Conservation (phyloP, 1,140 invertebrate species). For the Polyergus mexicanus region DNA sequence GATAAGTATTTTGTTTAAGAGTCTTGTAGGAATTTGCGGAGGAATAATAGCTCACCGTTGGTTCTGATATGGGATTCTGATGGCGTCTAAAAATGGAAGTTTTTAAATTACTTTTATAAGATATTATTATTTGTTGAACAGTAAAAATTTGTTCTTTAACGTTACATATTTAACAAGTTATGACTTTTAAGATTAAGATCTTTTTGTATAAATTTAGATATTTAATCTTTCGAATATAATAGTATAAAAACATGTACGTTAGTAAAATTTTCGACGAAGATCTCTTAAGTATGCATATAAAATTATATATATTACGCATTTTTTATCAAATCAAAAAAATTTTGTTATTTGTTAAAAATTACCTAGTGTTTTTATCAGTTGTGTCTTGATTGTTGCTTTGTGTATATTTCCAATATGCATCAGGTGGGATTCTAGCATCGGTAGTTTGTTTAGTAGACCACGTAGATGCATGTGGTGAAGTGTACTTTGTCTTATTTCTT, state of each 20-base stretch:
- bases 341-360: constrained; percentile 9
- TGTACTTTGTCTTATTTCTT: constrained; percentile 61
- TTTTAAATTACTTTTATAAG: constrained; percentile 14
- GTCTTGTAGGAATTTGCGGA: constrained; percentile 65
- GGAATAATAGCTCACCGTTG: constrained; percentile 61
- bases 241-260: background rate
- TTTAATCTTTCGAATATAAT: background rate
- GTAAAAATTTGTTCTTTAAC: background rate
- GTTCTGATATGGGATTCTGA: constrained; percentile 62
- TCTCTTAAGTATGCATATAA: background rate
- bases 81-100: constrained; percentile 59
- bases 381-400: constrained; percentile 58
- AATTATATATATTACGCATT: background rate
- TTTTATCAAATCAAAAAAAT: background rate
- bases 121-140: background rate
- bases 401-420: constrained; percentile 66
- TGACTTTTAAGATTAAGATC: background rate
- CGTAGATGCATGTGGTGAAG: constrained; percentile 47
- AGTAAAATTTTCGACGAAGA: background rate
- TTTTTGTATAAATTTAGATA: constrained; percentile 1
- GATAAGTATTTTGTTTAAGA: constrained; percentile 52
- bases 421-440: constrained; percentile 45
- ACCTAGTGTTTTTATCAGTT: constrained; percentile 65
- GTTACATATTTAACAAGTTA: background rate
- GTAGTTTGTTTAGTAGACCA: constrained; percentile 51